phyloP scores from a whole-genome alignment of 2,888 invertebrate genomes.

The Dorcus parallelipipedus region DNA sequence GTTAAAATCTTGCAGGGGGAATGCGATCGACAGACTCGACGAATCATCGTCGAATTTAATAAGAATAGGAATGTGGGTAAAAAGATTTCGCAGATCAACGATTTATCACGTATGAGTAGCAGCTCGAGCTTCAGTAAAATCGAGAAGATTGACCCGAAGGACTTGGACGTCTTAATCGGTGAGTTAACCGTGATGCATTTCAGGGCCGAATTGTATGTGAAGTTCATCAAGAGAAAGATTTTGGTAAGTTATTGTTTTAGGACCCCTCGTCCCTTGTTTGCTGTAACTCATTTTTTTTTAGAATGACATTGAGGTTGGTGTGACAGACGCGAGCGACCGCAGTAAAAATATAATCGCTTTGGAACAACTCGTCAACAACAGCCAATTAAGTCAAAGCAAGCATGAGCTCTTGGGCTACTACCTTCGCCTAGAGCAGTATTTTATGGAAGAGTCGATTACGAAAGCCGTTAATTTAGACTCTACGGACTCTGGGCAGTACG shows the following conservation, averaged over 20 bases:
- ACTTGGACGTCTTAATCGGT: conserved; percentile 80
- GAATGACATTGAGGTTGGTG: conserved; percentile 63
- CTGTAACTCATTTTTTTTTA: conserved; percentile 35
- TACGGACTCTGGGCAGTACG: conserved; percentile 68
- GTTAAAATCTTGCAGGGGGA: conserved; percentile 72
- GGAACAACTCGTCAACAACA: conserved; percentile 66
- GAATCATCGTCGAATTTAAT: conserved; percentile 70
- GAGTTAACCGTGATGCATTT: conserved; percentile 92
- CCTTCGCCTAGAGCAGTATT: conserved; percentile 88
- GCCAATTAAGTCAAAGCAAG: conserved; percentile 71
- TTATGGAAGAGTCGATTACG: conserved; percentile 89
- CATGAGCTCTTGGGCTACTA: conserved; percentile 86
- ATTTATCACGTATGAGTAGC: conserved; percentile 51
- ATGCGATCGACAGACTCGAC: conserved; percentile 66
- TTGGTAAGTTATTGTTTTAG: conserved; percentile 52
- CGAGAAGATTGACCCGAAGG: conserved; percentile 73
- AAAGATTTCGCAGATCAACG: conserved; percentile 62
- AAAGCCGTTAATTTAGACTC: conserved; percentile 84
- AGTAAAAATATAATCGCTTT: conserved; percentile 52
- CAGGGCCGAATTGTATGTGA: conserved; percentile 83
- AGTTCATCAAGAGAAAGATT: conserved; percentile 77
- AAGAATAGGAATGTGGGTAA: conserved; percentile 62
- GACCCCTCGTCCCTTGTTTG: background rate
- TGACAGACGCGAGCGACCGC: conserved; percentile 52
- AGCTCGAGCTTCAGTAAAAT: conserved; percentile 45